These are phyloP conservation scores for Leucoraja erinaceus DNA, from an alignment of 2,113 vertebrate species.

Conservation along the genomic window DNA sequence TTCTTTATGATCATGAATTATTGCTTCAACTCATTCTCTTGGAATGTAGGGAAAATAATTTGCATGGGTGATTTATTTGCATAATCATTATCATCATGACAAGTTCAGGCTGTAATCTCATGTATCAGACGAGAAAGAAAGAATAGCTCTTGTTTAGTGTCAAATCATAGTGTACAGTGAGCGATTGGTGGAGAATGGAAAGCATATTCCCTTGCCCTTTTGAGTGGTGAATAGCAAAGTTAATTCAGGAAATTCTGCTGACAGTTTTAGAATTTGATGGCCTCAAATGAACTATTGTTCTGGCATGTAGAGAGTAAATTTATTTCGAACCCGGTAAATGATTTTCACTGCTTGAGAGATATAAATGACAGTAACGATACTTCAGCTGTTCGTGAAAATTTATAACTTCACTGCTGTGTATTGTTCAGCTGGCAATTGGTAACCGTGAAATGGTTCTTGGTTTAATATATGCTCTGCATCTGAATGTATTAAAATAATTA, in stretches of 20 bases:
- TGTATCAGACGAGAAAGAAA: not conserved
- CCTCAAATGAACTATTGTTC: not conserved
- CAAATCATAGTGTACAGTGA: not conserved
- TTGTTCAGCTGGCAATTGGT: not conserved
- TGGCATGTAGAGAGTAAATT: not conserved
- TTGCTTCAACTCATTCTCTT: not conserved
- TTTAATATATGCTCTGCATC: not conserved
- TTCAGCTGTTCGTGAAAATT: not conserved
- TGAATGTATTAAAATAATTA: slow-evolving; percentile 14
- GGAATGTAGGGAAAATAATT: not conserved
- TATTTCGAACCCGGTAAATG: not conserved
- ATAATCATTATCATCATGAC: not conserved
- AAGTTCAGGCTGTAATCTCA: not conserved
- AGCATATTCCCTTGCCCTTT: not conserved
- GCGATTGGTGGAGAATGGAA: not conserved
- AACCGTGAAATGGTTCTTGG: not conserved
- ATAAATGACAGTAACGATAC: not conserved
- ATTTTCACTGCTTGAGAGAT: not conserved
- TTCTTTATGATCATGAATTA: not conserved
- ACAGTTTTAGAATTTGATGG: not conserved
- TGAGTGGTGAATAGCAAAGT: not conserved
- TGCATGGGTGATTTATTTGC: not conserved
- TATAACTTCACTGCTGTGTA: not conserved
- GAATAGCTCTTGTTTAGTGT: not conserved
- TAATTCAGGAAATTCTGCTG: not conserved